Percentiles rank a stretch among this genome's conserved stretches.
These are phyloP conservation scores for Pseudocheirus occidentalis DNA, from an alignment of 2,797 vertebrate genomes.

Conservation along the genomic window DNA sequence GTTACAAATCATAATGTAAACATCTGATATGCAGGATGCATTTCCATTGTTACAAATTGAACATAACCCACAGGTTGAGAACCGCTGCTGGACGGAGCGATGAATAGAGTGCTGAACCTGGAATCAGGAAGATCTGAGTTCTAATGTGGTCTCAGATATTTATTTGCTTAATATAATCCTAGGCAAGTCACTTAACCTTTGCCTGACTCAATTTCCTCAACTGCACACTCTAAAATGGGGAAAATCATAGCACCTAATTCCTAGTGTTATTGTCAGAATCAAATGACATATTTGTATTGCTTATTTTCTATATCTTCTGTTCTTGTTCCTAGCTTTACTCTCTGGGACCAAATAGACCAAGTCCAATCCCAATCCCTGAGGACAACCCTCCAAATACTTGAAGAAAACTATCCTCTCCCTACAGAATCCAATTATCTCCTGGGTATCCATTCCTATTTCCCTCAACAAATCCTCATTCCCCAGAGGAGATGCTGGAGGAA, in stretches of 20 bases:
- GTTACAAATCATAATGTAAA: too few relatives aligned
- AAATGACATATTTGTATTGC: neutral
- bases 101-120: neutral
- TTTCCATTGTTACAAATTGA: too few relatives aligned
- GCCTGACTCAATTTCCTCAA: neutral
- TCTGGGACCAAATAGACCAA: neutral
- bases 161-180: neutral
- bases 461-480: neutral
- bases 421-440: neutral
- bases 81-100: fast-evolving
- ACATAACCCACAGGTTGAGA: too few relatives aligned
- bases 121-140: neutral
- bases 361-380: neutral
- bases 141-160: neutral
- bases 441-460: neutral
- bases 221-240: neutral
- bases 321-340: neutral
- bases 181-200: neutral
- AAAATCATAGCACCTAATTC: neutral
- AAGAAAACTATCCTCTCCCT: neutral
- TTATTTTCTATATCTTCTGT: neutral
- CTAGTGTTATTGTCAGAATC: neutral
- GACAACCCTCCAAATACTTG: neutral
- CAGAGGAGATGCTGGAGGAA: neutral
- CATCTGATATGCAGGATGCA: too few relatives aligned